phyloP scores from a whole-genome alignment of 2,113 vertebrate species.

The Esox niger region DNA sequence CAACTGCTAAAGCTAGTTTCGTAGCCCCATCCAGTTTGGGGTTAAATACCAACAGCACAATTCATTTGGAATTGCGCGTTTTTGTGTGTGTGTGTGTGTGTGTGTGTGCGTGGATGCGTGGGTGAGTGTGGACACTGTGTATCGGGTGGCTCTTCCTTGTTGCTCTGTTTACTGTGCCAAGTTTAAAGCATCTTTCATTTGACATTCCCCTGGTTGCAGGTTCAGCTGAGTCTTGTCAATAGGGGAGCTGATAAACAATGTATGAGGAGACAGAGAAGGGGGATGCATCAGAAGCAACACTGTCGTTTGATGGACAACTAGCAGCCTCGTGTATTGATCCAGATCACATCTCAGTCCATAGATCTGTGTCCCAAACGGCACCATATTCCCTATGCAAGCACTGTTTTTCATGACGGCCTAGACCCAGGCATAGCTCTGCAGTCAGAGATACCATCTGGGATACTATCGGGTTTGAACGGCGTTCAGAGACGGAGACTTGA shows the following conservation, averaged over 20 bases:
- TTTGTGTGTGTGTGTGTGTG: too few relatives aligned
- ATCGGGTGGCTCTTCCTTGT: not conserved
- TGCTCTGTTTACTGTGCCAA: not conserved
- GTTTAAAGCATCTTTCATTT: constrained; percentile 38
- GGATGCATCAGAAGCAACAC: constrained; percentile 53
- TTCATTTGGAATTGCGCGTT: too few relatives aligned
- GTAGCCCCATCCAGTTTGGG: constrained; percentile 26
- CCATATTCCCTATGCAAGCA: too few relatives aligned
- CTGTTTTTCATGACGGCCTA: too few relatives aligned
- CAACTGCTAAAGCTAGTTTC: constrained; percentile 54
- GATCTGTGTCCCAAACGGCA: too few relatives aligned
- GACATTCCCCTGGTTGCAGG: constrained; percentile 48
- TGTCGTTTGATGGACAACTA: constrained; percentile 55
- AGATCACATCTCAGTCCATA: constrained; percentile 23
- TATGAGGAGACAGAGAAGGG: constrained; percentile 40
- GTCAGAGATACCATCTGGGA: too few relatives aligned
- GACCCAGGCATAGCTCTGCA: too few relatives aligned
- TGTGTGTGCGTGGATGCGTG: too few relatives aligned
- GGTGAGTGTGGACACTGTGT: not conserved
- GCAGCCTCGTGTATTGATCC: constrained; percentile 55
- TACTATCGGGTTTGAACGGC: too few relatives aligned
- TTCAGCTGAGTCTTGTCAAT: constrained; percentile 58
- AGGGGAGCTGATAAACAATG: constrained; percentile 56
- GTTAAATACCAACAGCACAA: too few relatives aligned
- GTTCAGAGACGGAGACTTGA: too few relatives aligned